These are phyloP conservation scores for Grapholita molesta DNA, from an alignment of 1,140 invertebrate genomes.

Conservation along the genomic window DNA sequence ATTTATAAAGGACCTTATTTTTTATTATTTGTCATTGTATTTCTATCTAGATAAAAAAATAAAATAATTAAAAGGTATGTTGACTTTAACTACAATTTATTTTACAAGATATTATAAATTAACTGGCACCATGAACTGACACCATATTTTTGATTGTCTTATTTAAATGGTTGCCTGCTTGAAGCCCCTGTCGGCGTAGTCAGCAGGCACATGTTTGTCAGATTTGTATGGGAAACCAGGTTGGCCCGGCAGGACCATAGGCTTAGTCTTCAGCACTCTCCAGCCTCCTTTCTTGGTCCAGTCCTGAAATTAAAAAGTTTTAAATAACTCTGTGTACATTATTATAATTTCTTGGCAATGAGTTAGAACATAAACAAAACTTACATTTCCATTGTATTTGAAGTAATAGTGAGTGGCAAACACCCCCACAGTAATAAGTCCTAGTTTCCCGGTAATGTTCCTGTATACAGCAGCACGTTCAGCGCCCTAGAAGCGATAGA, in stretches of 20 bases:
- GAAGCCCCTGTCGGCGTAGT: conserved; percentile 85
- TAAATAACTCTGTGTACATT: background rate
- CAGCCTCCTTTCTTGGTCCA: conserved; percentile 86
- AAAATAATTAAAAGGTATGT: background rate
- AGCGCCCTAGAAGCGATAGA: conserved; percentile 76
- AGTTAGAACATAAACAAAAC: conserved; percentile 44
- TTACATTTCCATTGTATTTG: conserved; percentile 88
- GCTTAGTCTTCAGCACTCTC: conserved; percentile 77
- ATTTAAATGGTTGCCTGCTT: conserved; percentile 79
- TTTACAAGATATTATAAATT: conserved; percentile 17
- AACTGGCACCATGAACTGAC: conserved; percentile 19
- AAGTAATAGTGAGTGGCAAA: conserved; percentile 84
- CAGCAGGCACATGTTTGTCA: conserved; percentile 76
- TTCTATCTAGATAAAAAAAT: no score
- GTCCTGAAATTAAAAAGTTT: conserved; percentile 74
- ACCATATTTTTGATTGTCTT: background rate
- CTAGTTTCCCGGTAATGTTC: conserved; percentile 81
- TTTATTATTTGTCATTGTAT: no score
- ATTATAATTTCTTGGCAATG: background rate
- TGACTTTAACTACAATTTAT: conserved; percentile 17
- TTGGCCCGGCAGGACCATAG: conserved; percentile 81
- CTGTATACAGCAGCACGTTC: conserved; percentile 77
- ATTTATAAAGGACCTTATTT: no score
- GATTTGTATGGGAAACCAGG: conserved; percentile 80
- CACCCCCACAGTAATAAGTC: conserved; percentile 71